phyloP scores from a whole-genome alignment of 2,797 vertebrate genomes.

The Halcyon badia region DNA sequence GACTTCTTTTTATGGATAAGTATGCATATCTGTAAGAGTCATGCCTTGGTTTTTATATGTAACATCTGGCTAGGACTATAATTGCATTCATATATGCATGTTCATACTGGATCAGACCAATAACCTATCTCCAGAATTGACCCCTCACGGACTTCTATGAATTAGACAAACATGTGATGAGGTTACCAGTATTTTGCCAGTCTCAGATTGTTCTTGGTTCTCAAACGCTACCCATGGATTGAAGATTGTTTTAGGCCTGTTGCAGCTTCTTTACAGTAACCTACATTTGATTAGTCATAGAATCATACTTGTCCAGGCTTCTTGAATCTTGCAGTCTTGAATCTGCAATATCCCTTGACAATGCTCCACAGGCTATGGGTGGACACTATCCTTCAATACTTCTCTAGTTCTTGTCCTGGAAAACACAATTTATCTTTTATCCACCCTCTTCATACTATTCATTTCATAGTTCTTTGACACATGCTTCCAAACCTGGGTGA shows the following conservation, averaged over 20 bases:
- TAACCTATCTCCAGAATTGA: neutral
- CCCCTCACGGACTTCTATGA: neutral
- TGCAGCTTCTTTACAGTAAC: neutral
- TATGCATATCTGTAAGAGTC: neutral
- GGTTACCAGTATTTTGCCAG: neutral
- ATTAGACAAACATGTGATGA: neutral
- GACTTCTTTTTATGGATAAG: neutral
- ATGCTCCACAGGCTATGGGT: neutral
- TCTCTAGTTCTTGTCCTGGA: neutral
- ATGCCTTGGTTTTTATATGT: neutral
- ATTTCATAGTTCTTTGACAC: neutral
- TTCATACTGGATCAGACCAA: neutral
- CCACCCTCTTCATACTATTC: neutral
- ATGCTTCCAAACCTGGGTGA: neutral
- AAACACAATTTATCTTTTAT: neutral
- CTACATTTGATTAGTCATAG: neutral
- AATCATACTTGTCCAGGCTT: neutral
- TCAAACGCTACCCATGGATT: neutral
- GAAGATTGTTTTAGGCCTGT: neutral
- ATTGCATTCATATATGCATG: neutral
- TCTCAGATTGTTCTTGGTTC: neutral
- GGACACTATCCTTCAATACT: accelerated
- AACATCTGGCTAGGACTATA: neutral
- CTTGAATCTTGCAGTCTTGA: neutral
- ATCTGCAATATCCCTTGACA: neutral